Base-by-base conservation (phyloP, 1,140 invertebrate genomes). In the Lepidurus packardi region DNA sequence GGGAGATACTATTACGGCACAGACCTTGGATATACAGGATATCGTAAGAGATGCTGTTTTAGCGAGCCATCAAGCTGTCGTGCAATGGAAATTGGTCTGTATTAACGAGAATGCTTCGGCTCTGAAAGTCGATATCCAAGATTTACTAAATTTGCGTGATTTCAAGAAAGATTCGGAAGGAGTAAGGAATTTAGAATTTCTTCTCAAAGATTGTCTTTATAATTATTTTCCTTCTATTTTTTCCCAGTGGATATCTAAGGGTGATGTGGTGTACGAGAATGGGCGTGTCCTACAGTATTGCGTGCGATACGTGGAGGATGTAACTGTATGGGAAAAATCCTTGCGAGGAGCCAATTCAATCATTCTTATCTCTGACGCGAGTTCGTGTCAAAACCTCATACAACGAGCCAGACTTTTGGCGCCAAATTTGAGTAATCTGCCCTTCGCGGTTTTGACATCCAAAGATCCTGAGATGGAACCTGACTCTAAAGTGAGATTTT, bases 131-230 rank as follows among this genome's bases (percentile, higher is more conserved):
- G 75, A 77, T 44, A 43, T 77, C 75, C 34, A 10, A 5, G 75
- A 77, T 43, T 44, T 75, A 21, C 41, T 42, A 7, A 75, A 9
- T 25, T 8, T 77, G 34, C 13, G 75, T 16, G 47, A 47, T 24
- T 10, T 77, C 43, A 77, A 77, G 16, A 77, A 44, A n/a, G 74
- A 75, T 25, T n/a, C 75, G 21, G 16, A 42, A 9, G 43, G 43
- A 13, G 53, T 43, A 77, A 45, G 42, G 13, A 2, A 8, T 21
- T 65, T 11, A 65, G 7, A 7, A 47, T 10, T 47, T 10, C 16
- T 65, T 65, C 21, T 65, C 9, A 1, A 21, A n/a, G 13, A 9
- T 16, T 11, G 3, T 16, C 16, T 5, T 65, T 11, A 65, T 65
- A 21, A 47, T 10, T 47, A 16, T 47, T 65, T 65, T 65, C 21